These are phyloP conservation scores for Tragelaphus strepsiceros DNA, from an alignment of 2,113 vertebrate species.

Conservation along the genomic window DNA sequence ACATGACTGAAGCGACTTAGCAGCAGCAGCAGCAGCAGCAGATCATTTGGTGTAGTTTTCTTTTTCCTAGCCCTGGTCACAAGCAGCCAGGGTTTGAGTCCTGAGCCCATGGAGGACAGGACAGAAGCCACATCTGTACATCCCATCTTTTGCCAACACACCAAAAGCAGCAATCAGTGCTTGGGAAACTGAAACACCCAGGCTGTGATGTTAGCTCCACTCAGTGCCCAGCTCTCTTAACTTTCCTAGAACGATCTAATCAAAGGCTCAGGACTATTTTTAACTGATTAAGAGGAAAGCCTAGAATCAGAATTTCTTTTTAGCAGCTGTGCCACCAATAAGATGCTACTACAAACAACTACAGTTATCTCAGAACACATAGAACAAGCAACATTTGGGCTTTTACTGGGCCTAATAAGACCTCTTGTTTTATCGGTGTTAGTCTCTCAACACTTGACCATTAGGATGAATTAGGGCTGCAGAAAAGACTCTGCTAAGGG, in stretches of 20 bases:
- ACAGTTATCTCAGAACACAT: neutral
- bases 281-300: slow-evolving; percentile 23
- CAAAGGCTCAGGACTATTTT: slow-evolving; percentile 10
- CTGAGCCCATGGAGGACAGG: neutral
- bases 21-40: no score
- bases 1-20: no score
- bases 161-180: neutral
- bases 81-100: neutral
- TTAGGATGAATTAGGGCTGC: slow-evolving; percentile 1
- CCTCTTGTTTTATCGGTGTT: neutral
- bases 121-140: neutral
- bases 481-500: neutral
- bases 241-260: neutral
- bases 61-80: neutral
- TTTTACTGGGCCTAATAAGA: neutral
- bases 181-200: neutral
- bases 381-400: neutral
- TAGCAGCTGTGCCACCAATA: slow-evolving; percentile 9
- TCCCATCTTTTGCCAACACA: neutral
- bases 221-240: neutral
- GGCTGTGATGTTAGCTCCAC: neutral
- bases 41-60: neutral
- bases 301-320: slow-evolving; percentile 28
- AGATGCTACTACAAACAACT: slow-evolving; percentile 41
- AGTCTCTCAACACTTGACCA: neutral